Evolutionary conservation across 2,888 invertebrate species (phyloP), one percentile per base, ranked within the genome.

Genomic region (Leucozona laternaria): DNA sequence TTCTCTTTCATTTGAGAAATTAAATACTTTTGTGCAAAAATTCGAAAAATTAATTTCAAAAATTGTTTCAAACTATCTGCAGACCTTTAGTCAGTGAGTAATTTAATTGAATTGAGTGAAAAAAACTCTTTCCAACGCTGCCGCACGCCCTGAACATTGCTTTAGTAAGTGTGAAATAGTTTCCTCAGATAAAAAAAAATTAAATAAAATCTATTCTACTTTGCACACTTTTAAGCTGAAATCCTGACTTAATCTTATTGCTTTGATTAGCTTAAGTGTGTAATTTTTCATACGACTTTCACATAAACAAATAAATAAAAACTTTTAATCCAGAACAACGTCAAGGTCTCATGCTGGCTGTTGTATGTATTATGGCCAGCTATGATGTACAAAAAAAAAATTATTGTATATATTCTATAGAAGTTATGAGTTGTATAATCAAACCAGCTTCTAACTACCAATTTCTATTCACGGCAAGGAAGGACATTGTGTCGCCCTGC

Each of bases 401-500:
- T n/a, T n/a, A n/a, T n/a, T n/a, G n/a, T n/a, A n/a, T n/a, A n/a
- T 1, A 55, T 22, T 17, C 15, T 40, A 15, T n/a, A 40, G n/a
- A 43, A 0, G 13, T 7, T 7, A 17, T 28, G 8, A 13, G 17
- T 5, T 34, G 15, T 15, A 17, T 28, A 28, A 28, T 13, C 2
- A 45, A 25, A 8, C 7, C 31, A 31, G 2, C 31, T 0, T 25
- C 8, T 37, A 53, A 68, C 37, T 40, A 34, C 37, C 53, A 68
- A 53, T 53, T 53, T 22, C 6, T 37, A 37, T 53, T 68, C n/a
- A 37, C 15, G 15, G 20, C 37, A 37, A n/a, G 28, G 15, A 68
- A 37, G 53, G 68, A 68, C 68, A 53, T 25, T 68, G 20, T 53
- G 37, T 53, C 37, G 15, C 66, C 17, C 13, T 43, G 34, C 31